Evolutionary conservation across 1,140 invertebrate species (phyloP), one percentile per base, ranked within the genome.

Genomic region (Drosophila grimshawi): DNA sequence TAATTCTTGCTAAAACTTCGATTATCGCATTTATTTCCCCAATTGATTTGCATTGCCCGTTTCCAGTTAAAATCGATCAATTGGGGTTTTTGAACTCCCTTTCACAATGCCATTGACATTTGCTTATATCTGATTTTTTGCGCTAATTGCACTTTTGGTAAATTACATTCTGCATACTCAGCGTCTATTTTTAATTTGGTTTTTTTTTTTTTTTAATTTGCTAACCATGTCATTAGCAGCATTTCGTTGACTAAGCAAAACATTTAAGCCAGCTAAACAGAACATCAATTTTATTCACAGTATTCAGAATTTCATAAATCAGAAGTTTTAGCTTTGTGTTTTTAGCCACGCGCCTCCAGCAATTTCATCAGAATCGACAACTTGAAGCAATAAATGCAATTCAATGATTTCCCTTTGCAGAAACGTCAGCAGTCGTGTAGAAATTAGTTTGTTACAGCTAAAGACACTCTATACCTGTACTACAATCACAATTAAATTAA

Each of bases 41-140:
- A 73, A 30, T 73, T 64, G 19, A 64, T 56, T 49, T 56, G 33
- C 68, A 57, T 3, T 57, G 45, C 51, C 63, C 45, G 46, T 52
- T 66, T 68, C 60, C 53, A 41, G 39, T 29, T 27, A 75, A 45
- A 48, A 61, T 60, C 65, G 52, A 81, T 88, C 83, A 82, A 86
- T 88, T 64, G 27, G 59, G 39, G 65, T 49, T 70, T 43, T 66
- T 68, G 65, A 63, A 75, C 56, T n/a, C 59, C 67, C 76, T 56
- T 52, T 29, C 19, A 6, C 68, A 59, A 80, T 80, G 81, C 73
- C 81, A 86, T 77, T 85, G 83, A 82, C 83, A 71, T 75, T 55
- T 63, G 55, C 67, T 73, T 56, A 52, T 41, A 55, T 52, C 53
- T 37, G 10, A 43, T n/a, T 48, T 63, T 55, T 39, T 61, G 30